Base-by-base conservation (phyloP, 2,888 invertebrate genomes). In the Chirona hameri region DNA sequence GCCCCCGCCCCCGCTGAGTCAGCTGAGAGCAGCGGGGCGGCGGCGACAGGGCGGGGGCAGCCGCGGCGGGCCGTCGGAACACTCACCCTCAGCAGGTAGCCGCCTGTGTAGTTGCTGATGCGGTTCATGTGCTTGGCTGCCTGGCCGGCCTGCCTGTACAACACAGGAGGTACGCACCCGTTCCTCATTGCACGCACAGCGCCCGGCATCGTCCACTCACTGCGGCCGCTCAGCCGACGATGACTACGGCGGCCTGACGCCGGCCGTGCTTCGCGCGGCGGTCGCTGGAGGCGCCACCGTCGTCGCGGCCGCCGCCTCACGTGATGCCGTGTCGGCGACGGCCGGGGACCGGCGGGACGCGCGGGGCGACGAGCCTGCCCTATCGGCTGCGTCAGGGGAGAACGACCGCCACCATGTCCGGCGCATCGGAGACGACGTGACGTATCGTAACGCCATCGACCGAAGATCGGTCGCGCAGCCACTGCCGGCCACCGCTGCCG, bases 51-150 rank as follows among this genome's bases (percentile, higher is more conserved):
- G 21, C 18, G 60, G 21, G 60, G 60, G 24, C 24, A 3, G 60
- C 3, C 24, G 60, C 24, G 60, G 12, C 12, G 52, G 52, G 52
- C 12, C 52, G 52, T 52, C 12, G 14, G n/a, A n/a, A 14, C 29
- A 76, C 76, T 76, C 46, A 76, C 76, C 76, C 76, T 39, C 21
- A 76, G 46, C 76, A 76, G 76, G 76, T 76, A 76, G 76, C 76
- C 76, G 46, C 76, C 76, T 4, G 76, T 46, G 76, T 76, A 76
- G 76, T 24, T 46, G 76, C 46, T 76, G 76, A 76, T 76, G 76
- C 76, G 76, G 46, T 39, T 39, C 76, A 76, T 46, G 76, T 76
- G 76, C 46, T 76, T 76, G 21, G 24, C 39, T n/a, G n/a, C 39
- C 24, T 27, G 76, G 24, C 76, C 76, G 7, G 76, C 39, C 52